Evolutionary conservation across 2,797 vertebrate species (phyloP).

Genomic region (Euthynnus affinis): DNA sequence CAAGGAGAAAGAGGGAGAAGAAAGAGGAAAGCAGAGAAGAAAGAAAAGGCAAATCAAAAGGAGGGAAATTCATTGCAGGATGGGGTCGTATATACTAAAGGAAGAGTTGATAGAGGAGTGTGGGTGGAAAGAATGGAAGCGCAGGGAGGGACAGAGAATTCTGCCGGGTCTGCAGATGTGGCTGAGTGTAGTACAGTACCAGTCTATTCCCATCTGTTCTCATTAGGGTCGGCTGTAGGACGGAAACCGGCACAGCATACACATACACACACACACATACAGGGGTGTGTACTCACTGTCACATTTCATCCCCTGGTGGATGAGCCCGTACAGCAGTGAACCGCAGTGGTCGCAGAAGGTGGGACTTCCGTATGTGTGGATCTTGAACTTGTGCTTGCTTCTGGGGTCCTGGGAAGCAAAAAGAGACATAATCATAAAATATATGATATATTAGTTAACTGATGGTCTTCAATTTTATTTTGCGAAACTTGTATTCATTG

Average conservation of each 20-base stretch:
- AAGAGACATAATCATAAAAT: not conserved
- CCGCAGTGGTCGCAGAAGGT: slow-evolving; percentile 99
- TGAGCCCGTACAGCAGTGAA: slow-evolving; percentile 95
- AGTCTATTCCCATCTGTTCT: slow-evolving; percentile 79
- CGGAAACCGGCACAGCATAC: slow-evolving; percentile 52
- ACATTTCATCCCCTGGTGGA: slow-evolving; percentile 99
- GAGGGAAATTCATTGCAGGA: not conserved
- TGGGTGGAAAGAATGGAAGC: slow-evolving; percentile 66
- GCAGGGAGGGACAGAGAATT: slow-evolving; percentile 47
- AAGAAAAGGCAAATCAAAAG: not conserved
- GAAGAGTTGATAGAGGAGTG: slow-evolving; percentile 34
- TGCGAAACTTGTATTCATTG: too few species aligned
- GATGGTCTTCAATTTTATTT: too few species aligned
- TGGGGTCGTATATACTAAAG: slow-evolving; percentile 26
- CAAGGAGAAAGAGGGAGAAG: not conserved
- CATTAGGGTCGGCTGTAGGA: slow-evolving; percentile 62
- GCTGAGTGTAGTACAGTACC: slow-evolving; percentile 46
- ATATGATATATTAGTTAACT: not conserved
- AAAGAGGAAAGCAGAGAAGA: not conserved
- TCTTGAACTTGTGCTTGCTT: slow-evolving; percentile 99
- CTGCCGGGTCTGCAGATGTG: slow-evolving; percentile 61
- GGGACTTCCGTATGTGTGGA: slow-evolving; percentile 96
- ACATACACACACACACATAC: slow-evolving; percentile 27
- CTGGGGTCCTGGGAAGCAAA: slow-evolving; percentile 91
- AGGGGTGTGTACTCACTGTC: slow-evolving; percentile 91